Conservation (phyloP, 2,888 invertebrate species). For the Calameuta idolon region DNA sequence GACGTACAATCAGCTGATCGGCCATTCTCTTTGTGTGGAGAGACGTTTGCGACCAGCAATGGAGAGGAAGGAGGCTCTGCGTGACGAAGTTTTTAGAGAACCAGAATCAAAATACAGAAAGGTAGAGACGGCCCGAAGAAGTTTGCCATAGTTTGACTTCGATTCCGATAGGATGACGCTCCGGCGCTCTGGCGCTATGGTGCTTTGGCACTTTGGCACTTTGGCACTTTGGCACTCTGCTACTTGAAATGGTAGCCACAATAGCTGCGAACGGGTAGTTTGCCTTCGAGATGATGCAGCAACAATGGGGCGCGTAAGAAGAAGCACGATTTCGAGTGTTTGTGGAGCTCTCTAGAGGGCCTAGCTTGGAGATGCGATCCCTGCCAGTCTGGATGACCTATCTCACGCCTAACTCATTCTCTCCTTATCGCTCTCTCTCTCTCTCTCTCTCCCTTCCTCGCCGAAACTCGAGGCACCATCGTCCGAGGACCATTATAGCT, state of each 20-base stretch:
- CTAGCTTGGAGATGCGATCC: slow-evolving; percentile 41
- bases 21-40: too few relatives aligned
- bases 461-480: slow-evolving; percentile 1
- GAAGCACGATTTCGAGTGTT: slow-evolving; percentile 52
- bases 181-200: too few relatives aligned
- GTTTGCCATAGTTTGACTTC: too few relatives aligned
- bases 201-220: too few relatives aligned
- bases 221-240: too few relatives aligned
- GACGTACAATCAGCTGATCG: not conserved
- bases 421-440: slow-evolving; percentile 31
- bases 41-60: too few relatives aligned
- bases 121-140: too few relatives aligned
- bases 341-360: slow-evolving; percentile 61
- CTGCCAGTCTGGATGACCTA: slow-evolving; percentile 51
- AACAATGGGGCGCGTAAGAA: slow-evolving; percentile 50
- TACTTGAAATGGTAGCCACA: slow-evolving; percentile 11
- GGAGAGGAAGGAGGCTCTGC: too few relatives aligned
- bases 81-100: too few relatives aligned
- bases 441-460: slow-evolving; percentile 28
- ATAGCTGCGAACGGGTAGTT: slow-evolving; percentile 15
- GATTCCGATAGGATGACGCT: too few relatives aligned
- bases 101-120: too few relatives aligned
- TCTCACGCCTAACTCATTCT: slow-evolving; percentile 54
- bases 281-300: slow-evolving; percentile 55
- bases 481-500: too few relatives aligned